A percentile compares a stretch with the other conserved stretches of the same genome.
phyloP scores from a whole-genome alignment of 2,113 vertebrate species.

The Hylia prasina region DNA sequence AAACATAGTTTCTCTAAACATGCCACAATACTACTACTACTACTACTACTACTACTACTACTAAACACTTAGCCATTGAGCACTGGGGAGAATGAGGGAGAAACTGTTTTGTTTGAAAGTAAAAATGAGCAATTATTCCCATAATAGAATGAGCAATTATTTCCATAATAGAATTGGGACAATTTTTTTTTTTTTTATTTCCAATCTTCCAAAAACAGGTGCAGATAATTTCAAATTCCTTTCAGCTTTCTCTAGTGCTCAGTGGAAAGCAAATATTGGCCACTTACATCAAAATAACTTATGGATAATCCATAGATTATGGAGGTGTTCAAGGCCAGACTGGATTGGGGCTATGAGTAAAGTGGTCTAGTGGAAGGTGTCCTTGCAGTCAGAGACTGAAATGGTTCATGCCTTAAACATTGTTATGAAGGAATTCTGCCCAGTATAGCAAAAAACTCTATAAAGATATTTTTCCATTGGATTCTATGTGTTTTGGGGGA shows the following conservation, averaged over 20 bases:
- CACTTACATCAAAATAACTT: not conserved
- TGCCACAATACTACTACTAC: not conserved
- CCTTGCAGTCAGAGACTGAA: not conserved
- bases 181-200: not conserved
- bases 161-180: not conserved
- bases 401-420: not conserved
- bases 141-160: not conserved
- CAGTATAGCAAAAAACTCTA: not conserved
- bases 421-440: not conserved
- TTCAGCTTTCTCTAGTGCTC: constrained; percentile 3
- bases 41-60: not conserved
- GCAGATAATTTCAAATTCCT: not conserved
- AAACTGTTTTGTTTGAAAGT: no score
- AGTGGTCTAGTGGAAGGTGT: not conserved
- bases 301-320: no score
- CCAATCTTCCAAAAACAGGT: not conserved
- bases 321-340: not conserved
- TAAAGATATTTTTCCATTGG: not conserved
- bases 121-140: not conserved
- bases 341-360: not conserved
- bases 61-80: no score
- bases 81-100: no score
- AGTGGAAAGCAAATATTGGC: not conserved
- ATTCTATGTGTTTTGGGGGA: not conserved
- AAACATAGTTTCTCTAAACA: not conserved